Conservation (phyloP, 2,888 invertebrate genomes). For the Synergus laeviventris region DNA sequence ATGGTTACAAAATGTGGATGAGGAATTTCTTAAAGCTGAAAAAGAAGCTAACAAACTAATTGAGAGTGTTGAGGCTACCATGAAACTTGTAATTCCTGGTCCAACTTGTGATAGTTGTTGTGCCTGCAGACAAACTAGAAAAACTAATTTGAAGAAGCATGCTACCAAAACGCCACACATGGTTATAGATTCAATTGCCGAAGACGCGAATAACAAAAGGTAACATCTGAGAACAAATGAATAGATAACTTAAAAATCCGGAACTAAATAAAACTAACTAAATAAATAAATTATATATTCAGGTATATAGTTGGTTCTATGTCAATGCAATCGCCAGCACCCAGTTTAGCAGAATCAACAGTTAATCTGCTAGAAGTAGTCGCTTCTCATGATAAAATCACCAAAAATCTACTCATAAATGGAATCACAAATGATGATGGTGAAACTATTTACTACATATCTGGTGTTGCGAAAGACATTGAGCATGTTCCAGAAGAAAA, state of each 20-base stretch:
- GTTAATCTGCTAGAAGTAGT: conserved; percentile 57
- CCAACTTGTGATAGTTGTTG: conserved; percentile 67
- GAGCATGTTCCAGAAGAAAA: conserved; percentile 56
- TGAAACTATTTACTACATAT: conserved; percentile 57
- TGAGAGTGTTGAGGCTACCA: conserved; percentile 58
- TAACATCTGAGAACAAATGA: conserved; percentile 41
- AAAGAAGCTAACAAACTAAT: conserved; percentile 63
- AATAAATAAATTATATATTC: background rate
- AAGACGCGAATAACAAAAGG: conserved; percentile 58
- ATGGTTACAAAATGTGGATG: conserved; percentile 64
- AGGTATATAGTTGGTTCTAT: conserved; percentile 64
- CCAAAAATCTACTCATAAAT: conserved; percentile 55
- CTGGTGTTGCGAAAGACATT: conserved; percentile 56
- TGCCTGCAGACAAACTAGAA: conserved; percentile 65
- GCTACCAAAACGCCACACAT: conserved; percentile 59
- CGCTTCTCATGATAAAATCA: conserved; percentile 60
- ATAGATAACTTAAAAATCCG: background rate
- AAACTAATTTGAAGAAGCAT: conserved; percentile 59
- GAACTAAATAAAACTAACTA: conserved; percentile 1
- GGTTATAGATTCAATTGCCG: conserved; percentile 61
- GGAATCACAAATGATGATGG: conserved; percentile 59
- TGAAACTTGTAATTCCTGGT: conserved; percentile 58
- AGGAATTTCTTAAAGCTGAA: conserved; percentile 60
- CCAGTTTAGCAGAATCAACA: conserved; percentile 58
- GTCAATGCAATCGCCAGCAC: conserved; percentile 64